Evolutionary conservation across 2,888 invertebrate species (phyloP), one percentile per base, ranked within the genome.

Genomic region (Capitulum mitella): DNA sequence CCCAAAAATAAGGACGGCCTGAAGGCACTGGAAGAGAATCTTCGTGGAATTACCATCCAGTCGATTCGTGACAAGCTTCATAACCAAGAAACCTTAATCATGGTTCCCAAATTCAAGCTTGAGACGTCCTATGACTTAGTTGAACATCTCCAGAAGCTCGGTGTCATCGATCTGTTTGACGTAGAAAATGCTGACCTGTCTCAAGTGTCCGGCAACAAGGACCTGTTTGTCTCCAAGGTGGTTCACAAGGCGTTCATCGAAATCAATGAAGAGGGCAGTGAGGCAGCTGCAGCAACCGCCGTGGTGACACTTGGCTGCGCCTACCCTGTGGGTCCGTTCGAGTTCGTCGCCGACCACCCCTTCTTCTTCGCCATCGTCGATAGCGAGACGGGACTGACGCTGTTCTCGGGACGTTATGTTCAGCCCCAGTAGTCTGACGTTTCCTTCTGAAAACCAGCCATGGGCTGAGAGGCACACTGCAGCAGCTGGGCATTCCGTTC

Each of bases 201-300:
- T 32, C 90, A 90, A 34, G 86, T 94, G 64, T 85, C 91, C 76
- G 87, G 82, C 34, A 78, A 85, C 0, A 85, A 84, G 0, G 87
- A 77, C 40, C 84, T 95, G 34, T 86, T 83, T 79, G 91, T 95
- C 5, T 90, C 90, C 74, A 90, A 92, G 84, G 91, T 92, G 3
- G 85, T 93, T 0, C 95, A 95, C 84, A 95, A 95, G 85, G 92
- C 94, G 0, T 93, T 92, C 83, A 91, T 95, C 83, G 92, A 93
- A 84, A 92, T 95, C 0, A 92, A 93, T 85, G 95, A 95, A 84
- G 92, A 94, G 84, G 95, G 95, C 0, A 92, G 93, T 1, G 94
- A 94, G 84, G 92, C 93, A 0, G 91, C 94, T 64, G 93, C 94
- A 5, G 93, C 92, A 29, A 93, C 93, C 78, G 92, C 92, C 0